Conservation (phyloP, 2,797 vertebrate genomes). For the Mormyrops boulengeri region DNA sequence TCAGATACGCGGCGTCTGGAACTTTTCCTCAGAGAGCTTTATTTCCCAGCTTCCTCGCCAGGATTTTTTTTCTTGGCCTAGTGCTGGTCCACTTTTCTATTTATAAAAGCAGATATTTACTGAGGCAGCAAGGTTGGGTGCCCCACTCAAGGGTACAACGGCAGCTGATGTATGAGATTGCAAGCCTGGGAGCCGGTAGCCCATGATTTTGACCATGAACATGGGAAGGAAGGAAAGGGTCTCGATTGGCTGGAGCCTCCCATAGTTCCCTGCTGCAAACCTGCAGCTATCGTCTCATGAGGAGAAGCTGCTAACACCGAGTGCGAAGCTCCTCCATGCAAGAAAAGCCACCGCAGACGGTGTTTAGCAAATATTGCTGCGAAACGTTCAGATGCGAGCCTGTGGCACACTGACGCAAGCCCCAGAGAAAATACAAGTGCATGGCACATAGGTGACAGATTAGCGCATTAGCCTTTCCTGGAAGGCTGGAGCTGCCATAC, state of each 20-base stretch:
- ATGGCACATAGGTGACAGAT: not conserved
- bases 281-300: not conserved
- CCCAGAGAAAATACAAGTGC: not conserved
- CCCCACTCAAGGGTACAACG: not conserved
- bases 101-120: constrained; percentile 14
- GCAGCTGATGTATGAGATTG: not conserved
- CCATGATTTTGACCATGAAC: not conserved
- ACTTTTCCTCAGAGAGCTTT: constrained; percentile 3
- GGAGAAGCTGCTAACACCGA: not conserved
- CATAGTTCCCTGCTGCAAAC: not conserved
- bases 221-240: not conserved
- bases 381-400: not conserved
- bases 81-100: constrained; percentile 6
- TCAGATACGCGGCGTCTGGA: not conserved
- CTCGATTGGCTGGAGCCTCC: not conserved
- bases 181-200: not conserved
- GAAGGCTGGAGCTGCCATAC: not conserved
- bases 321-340: not conserved
- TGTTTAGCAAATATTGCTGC: not conserved
- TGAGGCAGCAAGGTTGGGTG: not conserved
- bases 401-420: not conserved
- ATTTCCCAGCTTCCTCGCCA: not conserved
- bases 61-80: not conserved
- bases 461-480: not conserved
- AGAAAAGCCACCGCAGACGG: not conserved